These are phyloP conservation scores for Mesocentrotus franciscanus DNA, from an alignment of 53 echinoderm and acorn worm species.

Conservation along the genomic window DNA sequence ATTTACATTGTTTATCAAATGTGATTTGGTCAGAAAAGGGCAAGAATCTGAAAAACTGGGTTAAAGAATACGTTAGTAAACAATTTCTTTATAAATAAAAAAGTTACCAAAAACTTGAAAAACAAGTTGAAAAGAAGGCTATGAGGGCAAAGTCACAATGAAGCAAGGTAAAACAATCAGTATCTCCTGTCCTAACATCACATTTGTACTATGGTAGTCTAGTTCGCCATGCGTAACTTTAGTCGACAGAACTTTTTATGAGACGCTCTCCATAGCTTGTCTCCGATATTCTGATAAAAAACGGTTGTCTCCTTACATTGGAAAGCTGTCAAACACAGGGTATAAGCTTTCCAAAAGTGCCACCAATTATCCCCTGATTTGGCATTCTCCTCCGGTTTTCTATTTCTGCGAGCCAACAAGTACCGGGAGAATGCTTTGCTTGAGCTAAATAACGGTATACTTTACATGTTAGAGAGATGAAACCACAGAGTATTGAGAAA, in stretches of 20 bases:
- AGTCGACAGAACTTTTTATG: neutral
- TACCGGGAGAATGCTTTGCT: neutral
- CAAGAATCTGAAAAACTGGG: neutral
- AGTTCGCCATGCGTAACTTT: neutral
- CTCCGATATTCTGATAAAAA: neutral
- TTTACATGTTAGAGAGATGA: conserved; percentile 33
- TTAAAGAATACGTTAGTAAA: neutral
- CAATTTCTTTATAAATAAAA: neutral
- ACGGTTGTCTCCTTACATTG: neutral
- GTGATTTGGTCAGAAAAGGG: neutral
- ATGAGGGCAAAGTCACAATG: neutral
- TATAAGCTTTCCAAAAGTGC: conserved; percentile 55
- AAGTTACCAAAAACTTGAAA: neutral
- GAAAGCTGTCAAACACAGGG: conserved; percentile 35
- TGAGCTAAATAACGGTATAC: conserved; percentile 1
- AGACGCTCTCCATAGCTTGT: neutral
- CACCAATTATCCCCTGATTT: conserved; percentile 52
- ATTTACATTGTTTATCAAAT: neutral
- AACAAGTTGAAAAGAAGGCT: neutral
- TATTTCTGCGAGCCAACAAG: conserved; percentile 1
- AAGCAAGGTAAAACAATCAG: neutral
- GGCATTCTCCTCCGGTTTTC: neutral
- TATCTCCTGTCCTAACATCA: neutral
- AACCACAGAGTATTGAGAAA: neutral
- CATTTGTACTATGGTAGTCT: neutral